Conservation (phyloP, 2,113 vertebrate genomes). For the Astur gentilis region DNA sequence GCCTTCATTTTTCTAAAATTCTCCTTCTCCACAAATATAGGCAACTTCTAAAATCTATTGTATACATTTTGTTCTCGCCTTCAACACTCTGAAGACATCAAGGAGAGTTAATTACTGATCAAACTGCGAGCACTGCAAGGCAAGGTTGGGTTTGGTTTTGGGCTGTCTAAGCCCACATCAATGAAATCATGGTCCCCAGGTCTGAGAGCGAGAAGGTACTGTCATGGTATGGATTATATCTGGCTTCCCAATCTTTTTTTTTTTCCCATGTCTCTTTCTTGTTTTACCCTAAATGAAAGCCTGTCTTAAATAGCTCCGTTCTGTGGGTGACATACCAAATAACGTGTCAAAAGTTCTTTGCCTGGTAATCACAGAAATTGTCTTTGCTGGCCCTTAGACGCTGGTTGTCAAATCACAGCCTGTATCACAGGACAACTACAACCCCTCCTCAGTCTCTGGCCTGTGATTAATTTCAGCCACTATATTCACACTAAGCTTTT, state of each 20-base stretch:
- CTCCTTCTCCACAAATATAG: neutral
- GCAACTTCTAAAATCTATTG: neutral
- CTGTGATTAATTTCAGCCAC: neutral
- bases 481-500: neutral
- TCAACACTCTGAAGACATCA: neutral
- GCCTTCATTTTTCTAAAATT: neutral
- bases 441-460: neutral
- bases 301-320: neutral
- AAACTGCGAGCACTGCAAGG: neutral
- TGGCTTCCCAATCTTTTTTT: neutral
- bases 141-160: neutral
- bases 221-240: accelerated
- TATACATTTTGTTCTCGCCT: neutral
- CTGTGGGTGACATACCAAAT: neutral
- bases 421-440: neutral
- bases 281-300: neutral
- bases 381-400: neutral
- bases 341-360: neutral
- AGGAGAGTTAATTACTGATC: neutral
- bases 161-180: too few species aligned
- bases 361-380: neutral
- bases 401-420: neutral
- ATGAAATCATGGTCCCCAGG: neutral
- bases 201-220: neutral
- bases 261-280: accelerated